Percentiles rank a stretch among this genome's conserved stretches.
These are phyloP conservation scores for Drosophila obscura DNA, from an alignment of 1,140 invertebrate genomes.

Conservation along the genomic window DNA sequence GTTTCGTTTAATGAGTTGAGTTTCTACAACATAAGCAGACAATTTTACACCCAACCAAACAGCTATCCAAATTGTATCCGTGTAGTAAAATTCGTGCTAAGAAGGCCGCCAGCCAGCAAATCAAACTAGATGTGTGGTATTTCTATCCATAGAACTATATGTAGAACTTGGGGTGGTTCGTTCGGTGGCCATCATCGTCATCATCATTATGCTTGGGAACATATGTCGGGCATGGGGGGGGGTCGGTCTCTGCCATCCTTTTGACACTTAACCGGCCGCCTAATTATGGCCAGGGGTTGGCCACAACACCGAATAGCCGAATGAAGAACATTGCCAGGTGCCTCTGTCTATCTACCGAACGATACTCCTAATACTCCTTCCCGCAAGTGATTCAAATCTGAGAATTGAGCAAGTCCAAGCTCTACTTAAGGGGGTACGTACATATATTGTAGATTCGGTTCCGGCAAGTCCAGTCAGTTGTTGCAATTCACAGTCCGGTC, in stretches of 20 bases:
- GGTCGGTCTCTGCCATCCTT: conserved; percentile 53
- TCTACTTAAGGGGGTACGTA: no score
- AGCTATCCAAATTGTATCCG: conserved; percentile 32
- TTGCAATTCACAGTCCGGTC: conserved; percentile 25
- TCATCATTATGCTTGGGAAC: conserved; percentile 62
- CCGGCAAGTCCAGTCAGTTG: conserved; percentile 18
- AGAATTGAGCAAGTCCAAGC: conserved; percentile 2
- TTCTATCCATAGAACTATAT: background rate
- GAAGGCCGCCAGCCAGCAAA: conserved; percentile 19
- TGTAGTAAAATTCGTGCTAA: conserved; percentile 40
- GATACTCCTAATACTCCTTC: background rate
- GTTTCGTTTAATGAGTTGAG: conserved; percentile 19
- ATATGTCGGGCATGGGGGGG: conserved; percentile 43
- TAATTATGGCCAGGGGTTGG: conserved; percentile 57
- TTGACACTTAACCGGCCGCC: conserved; percentile 71
- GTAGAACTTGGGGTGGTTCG: conserved; percentile 32
- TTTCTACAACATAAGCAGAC: conserved; percentile 8
- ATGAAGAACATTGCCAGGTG: conserved; percentile 45
- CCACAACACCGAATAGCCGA: background rate
- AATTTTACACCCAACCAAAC: background rate
- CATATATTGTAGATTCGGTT: no score
- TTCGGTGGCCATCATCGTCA: conserved; percentile 36
- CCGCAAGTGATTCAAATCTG: conserved; percentile 22
- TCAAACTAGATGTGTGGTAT: conserved; percentile 12
- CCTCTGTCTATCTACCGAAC: background rate